phyloP scores from a whole-genome alignment of 2,888 invertebrate genomes.

The Melanostoma mellinum region DNA sequence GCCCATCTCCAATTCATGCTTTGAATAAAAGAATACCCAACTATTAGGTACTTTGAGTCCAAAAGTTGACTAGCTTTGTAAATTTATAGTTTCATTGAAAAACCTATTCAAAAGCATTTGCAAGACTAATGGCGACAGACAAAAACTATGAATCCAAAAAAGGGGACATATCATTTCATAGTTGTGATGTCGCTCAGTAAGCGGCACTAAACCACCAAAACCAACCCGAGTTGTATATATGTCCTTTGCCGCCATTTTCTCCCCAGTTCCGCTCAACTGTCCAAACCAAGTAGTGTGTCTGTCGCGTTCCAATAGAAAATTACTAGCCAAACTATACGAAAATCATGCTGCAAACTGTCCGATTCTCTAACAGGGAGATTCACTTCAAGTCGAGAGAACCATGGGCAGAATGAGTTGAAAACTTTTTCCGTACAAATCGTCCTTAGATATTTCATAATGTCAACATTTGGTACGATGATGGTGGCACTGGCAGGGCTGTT shows the following conservation, averaged over 20 bases:
- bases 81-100: conserved; percentile 66
- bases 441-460: conserved; percentile 71
- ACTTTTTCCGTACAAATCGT: conserved; percentile 66
- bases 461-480: conserved; percentile 44
- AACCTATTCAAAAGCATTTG: conserved; percentile 67
- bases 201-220: conserved; percentile 44
- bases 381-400: conserved; percentile 29
- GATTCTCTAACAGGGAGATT: conserved; percentile 1
- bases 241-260: conserved; percentile 13
- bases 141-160: conserved; percentile 57
- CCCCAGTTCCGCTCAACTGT: conserved; percentile 39
- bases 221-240: conserved; percentile 8
- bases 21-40: too few relatives aligned
- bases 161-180: conserved; percentile 60
- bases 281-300: conserved; percentile 49
- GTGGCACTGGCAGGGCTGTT: conserved; percentile 21
- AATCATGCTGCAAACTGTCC: conserved; percentile 58
- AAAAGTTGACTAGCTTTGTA: conserved; percentile 43
- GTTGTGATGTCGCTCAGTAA: conserved; percentile 65
- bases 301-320: conserved; percentile 58
- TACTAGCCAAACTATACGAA: conserved; percentile 51
- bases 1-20: too few relatives aligned
- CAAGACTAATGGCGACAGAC: conserved; percentile 62
- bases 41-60: not conserved
- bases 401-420: conserved; percentile 46